These are phyloP conservation scores for Pungitius pungitius DNA, from an alignment of 2,113 vertebrate genomes.

Conservation along the genomic window DNA sequence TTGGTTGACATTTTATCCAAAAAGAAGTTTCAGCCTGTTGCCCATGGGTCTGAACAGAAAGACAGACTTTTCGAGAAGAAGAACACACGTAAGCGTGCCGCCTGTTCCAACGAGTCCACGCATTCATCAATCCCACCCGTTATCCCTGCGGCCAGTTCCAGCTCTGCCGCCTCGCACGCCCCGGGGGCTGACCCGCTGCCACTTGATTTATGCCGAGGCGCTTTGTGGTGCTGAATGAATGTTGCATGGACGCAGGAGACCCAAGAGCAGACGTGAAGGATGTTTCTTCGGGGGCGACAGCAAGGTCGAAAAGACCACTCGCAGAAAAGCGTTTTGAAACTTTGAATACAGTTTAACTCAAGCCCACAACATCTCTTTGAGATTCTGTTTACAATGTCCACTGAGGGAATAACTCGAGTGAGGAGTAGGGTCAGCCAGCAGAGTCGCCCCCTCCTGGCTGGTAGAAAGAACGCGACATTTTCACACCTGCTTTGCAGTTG, in stretches of 20 bases:
- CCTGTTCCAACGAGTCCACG: conserved; percentile 9
- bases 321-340: background rate
- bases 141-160: conserved; percentile 19
- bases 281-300: background rate
- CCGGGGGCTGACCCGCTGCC: conserved; percentile 5
- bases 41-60: background rate
- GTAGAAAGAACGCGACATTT: background rate
- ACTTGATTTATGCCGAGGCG: conserved; percentile 24
- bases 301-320: background rate
- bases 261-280: background rate
- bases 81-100: background rate
- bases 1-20: background rate
- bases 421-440: background rate
- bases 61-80: background rate
- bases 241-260: background rate
- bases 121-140: conserved; percentile 14
- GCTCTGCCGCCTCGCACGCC: background rate
- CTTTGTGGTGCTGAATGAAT: background rate
- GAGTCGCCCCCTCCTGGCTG: background rate
- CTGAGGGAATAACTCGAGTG: background rate
- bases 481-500: background rate
- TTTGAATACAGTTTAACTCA: background rate
- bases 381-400: background rate
- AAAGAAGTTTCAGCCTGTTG: background rate
- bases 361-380: background rate